Evolutionary conservation across 2,113 vertebrate genomes (phyloP), one percentile per base, ranked within the genome.

Genomic region (Nannospalax galili): DNA sequence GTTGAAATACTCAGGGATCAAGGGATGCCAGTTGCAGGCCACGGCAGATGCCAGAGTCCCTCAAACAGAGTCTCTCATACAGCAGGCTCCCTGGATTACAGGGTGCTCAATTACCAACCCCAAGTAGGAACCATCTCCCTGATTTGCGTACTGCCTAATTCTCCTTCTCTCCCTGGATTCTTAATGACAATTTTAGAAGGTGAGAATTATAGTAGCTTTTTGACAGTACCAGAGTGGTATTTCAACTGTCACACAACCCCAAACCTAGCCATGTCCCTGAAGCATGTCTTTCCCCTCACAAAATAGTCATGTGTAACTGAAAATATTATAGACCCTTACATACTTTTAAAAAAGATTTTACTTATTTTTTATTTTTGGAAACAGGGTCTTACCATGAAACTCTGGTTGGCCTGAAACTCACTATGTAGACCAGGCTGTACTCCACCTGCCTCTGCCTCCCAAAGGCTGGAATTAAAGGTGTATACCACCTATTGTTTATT

Each of bases 11-110:
- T 80, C 80, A 92, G 10, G 64, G 67, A 56, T 72, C 58, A 42
- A 28, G 17, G 70, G 88, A 64, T 22, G 67, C 45, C 30, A 12
- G 30, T 77, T 52, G 77, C 16, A 42, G 77, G 40, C 14, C 11
- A 35, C 92, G 22, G 37, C 5, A 14, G 62, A 65, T 5, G 5
- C 56, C 37, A 22, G 82, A 60, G 37, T 91, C 77, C 65, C 10
- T 17, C 0, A 4, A 2, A 45, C 4, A 72, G 69, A 40, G 56
- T 52, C 48, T n/a, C n/a, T n/a, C n/a, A n/a, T n/a, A n/a, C n/a
- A n/a, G 56, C 3, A 14, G 67, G 37, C 30, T 84, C 42, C 42
- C 81, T 90, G 60, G 7, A 30, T 56, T 35, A 40, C 0, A 19
- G 35, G 6, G 7, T 4, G n/a, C 22, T 48, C 79, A n/a, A 32